Percentiles rank a stretch among this genome's conserved stretches.
Conservation (phyloP, 1,140 invertebrate species). For the Galendromus occidentalis region DNA sequence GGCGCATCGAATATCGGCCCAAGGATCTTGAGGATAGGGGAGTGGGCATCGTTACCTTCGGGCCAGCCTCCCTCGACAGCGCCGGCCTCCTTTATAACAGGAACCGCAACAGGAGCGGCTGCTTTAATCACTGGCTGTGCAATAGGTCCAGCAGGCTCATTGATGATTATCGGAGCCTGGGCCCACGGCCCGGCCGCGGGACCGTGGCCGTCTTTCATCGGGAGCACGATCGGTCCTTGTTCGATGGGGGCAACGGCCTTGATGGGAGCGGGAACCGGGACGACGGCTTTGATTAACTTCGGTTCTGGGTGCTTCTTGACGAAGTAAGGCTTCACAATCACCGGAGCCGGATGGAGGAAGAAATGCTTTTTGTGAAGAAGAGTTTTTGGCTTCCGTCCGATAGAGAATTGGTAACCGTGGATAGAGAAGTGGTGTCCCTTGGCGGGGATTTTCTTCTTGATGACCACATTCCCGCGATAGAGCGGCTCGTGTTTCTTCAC, state of each 20-base stretch:
- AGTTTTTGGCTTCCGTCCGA: background rate
- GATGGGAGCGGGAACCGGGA: background rate
- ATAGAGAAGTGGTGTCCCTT: background rate
- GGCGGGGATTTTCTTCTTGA: background rate
- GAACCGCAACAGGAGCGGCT: background rate
- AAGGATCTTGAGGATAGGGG: background rate
- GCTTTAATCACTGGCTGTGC: background rate
- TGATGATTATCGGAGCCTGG: too few species aligned
- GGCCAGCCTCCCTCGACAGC: background rate
- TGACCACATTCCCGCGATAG: background rate
- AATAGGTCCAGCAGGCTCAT: background rate
- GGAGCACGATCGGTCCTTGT: background rate
- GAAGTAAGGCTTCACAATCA: background rate
- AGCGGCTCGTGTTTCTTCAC: background rate
- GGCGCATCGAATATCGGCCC: conserved; percentile 7
- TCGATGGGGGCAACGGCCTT: background rate
- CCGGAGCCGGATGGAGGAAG: background rate
- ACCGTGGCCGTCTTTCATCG: background rate
- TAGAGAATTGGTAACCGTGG: background rate
- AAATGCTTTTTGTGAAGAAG: background rate
- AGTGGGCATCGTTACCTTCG: background rate
- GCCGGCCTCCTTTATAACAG: background rate
- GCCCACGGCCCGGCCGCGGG: background rate
- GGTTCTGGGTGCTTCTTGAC: background rate
- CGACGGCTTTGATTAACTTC: background rate